Base-by-base conservation (phyloP, 2,888 invertebrate genomes). In the Cheilosia scutellata region DNA sequence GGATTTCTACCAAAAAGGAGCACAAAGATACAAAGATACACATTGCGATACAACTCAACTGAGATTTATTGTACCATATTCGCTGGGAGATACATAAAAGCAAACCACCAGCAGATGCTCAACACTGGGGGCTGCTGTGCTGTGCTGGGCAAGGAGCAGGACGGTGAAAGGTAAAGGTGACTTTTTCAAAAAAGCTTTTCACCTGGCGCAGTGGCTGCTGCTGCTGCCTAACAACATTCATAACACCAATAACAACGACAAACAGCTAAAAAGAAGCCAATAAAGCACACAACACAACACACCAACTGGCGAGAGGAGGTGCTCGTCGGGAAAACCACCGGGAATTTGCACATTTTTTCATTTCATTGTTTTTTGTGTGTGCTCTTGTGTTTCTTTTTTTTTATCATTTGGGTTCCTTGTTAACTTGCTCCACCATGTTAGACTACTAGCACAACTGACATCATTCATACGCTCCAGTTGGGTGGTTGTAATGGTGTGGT, bases 81-180 rank as follows among this genome's bases (percentile, higher is more conserved):
- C 76, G 25, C 55, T 55, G 27, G 33, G 49, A 57, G 37, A 9
- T 33, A 11, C 29, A 49, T 40, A 33, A 37, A 29, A 29, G 9
- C 62, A 6, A 74, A 76, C 77, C 71, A 53, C 65, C 51, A 60
- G 71, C 77, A 72, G 77, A 82, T 82, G 82, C 82, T 72, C 29
- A 27, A 55, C n/a, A 47, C 72, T 58, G n/a, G 74, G 31, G 49
- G 44, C 42, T 37, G 33, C 13, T 6, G 16, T 7, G 47, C 47
- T 47, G 37, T 11, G n/a, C 47, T n/a, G 9, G 47, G n/a, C 20
- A 20, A 20, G 20, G 20, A 20, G 47, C 60, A 62, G 33, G 53
- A 27, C 31, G 83, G 79, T 70, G 74, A 83, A 79, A 83, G 79
- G 79, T 74, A 83, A 79, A 83, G 79, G 79, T 74, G 74, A 65